A percentile compares a stretch with the other conserved stretches of the same genome.
These are phyloP conservation scores for Contarinia nasturtii DNA, from an alignment of 1,140 invertebrate genomes.

Conservation along the genomic window DNA sequence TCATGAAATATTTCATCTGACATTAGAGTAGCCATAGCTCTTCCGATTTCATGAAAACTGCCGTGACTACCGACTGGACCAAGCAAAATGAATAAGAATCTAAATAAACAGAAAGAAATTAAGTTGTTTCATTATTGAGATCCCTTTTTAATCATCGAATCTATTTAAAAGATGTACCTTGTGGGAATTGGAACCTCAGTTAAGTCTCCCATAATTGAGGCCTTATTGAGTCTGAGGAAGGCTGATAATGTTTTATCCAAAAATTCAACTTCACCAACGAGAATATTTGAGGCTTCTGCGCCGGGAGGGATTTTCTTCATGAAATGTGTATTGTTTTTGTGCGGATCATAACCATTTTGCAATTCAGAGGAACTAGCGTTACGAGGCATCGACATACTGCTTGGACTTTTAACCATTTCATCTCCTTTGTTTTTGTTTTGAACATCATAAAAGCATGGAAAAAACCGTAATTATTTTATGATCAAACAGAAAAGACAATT, in stretches of 20 bases:
- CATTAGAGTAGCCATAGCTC: slow-evolving; percentile 97
- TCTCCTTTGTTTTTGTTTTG: slow-evolving; percentile 12
- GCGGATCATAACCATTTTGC: slow-evolving; percentile 45
- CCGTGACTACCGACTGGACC: slow-evolving; percentile 63
- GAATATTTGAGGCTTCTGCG: slow-evolving; percentile 90
- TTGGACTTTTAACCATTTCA: slow-evolving; percentile 59
- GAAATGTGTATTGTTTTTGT: slow-evolving; percentile 76
- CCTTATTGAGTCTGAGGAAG: slow-evolving; percentile 79
- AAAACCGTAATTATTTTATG: too few relatives aligned
- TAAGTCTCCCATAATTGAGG: slow-evolving; percentile 78
- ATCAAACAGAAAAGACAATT: too few relatives aligned
- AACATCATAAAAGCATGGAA: too few relatives aligned
- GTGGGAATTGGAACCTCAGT: slow-evolving; percentile 96
- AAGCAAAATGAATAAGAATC: slow-evolving; percentile 87
- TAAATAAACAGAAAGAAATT: slow-evolving; percentile 2
- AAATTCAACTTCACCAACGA: slow-evolving; percentile 96
- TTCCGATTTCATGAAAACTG: slow-evolving; percentile 91
- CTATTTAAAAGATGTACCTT: slow-evolving; percentile 14
- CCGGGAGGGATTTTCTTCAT: slow-evolving; percentile 95
- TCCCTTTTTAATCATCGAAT: background rate
- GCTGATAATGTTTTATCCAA: slow-evolving; percentile 77
- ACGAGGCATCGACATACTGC: slow-evolving; percentile 53
- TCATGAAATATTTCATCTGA: slow-evolving; percentile 99
- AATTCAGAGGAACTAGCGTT: slow-evolving; percentile 54
- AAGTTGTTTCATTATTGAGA: background rate